phyloP scores from a whole-genome alignment of 2,888 invertebrate species.

The Carabus problematicus region DNA sequence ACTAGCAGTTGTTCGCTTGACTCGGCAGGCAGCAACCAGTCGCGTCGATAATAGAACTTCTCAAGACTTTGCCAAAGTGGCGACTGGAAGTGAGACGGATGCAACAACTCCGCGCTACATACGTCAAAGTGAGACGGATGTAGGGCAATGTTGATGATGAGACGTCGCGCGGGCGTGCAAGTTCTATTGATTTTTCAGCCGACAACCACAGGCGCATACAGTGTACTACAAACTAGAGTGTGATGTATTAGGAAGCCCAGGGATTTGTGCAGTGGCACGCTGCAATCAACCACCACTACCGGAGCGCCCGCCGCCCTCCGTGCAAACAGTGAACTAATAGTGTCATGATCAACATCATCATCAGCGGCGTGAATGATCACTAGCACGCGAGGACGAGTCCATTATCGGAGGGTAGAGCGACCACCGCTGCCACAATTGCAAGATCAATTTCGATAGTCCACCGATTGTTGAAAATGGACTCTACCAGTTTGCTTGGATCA shows the following conservation, averaged over 20 bases:
- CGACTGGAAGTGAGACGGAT: constrained; percentile 17
- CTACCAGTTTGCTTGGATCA: no score
- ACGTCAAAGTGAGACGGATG: neutral
- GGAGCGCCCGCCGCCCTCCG: neutral
- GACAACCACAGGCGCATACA: constrained; percentile 8
- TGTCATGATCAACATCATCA: no score
- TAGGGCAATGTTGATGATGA: constrained; percentile 1
- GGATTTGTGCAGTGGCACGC: constrained; percentile 2
- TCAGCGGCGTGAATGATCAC: no score
- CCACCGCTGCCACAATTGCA: no score
- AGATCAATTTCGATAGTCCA: no score
- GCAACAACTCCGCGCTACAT: no score
- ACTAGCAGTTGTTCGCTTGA: neutral
- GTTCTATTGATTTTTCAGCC: constrained; percentile 14
- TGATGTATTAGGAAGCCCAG: neutral
- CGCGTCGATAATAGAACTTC: constrained; percentile 14
- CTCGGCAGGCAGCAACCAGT: constrained; percentile 23
- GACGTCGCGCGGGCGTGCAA: neutral
- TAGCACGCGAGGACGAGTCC: no score
- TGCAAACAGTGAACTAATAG: no score
- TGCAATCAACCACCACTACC: constrained; percentile 1
- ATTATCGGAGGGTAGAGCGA: no score
- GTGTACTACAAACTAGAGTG: no score
- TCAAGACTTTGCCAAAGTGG: constrained; percentile 26
- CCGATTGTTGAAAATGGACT: no score